Conservation (phyloP, 2,797 vertebrate genomes). For the Labeo calbasu region DNA sequence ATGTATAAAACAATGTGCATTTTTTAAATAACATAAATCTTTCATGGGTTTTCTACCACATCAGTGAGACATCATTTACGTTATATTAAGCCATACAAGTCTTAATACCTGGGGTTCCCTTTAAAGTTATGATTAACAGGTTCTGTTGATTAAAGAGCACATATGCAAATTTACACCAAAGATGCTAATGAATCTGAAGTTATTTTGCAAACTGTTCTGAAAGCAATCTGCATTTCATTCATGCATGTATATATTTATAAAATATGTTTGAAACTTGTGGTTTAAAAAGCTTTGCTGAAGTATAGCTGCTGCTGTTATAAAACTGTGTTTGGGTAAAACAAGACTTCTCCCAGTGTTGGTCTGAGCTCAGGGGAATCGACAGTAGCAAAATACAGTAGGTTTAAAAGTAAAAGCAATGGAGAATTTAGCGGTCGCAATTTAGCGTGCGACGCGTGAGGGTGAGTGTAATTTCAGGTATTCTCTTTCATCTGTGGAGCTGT, state of each 20-base stretch:
- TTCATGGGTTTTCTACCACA: too few relatives aligned
- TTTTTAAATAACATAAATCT: too few relatives aligned
- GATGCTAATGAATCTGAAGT: not conserved
- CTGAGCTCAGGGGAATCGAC: not conserved
- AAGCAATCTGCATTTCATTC: not conserved
- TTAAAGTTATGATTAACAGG: not conserved
- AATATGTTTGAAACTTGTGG: not conserved
- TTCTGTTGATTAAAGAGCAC: not conserved
- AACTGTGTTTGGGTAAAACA: constrained; percentile 29
- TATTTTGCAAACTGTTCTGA: not conserved
- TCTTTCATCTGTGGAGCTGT: constrained; percentile 63
- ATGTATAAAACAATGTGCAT: too few relatives aligned
- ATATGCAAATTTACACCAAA: not conserved
- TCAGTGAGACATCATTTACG: too few relatives aligned
- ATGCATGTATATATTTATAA: not conserved
- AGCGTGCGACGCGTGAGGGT: constrained; percentile 57
- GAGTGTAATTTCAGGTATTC: constrained; percentile 67
- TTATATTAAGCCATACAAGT: too few relatives aligned
- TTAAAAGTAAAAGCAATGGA: constrained; percentile 59
- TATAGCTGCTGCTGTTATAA: constrained; percentile 27
- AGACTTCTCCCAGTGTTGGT: not conserved
- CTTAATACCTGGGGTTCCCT: too few relatives aligned
- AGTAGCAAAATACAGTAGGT: constrained; percentile 29
- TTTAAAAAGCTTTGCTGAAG: constrained; percentile 20
- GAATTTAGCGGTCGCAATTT: constrained; percentile 55